Conservation (phyloP, 2,888 invertebrate species). For the Xylophagus ater region DNA sequence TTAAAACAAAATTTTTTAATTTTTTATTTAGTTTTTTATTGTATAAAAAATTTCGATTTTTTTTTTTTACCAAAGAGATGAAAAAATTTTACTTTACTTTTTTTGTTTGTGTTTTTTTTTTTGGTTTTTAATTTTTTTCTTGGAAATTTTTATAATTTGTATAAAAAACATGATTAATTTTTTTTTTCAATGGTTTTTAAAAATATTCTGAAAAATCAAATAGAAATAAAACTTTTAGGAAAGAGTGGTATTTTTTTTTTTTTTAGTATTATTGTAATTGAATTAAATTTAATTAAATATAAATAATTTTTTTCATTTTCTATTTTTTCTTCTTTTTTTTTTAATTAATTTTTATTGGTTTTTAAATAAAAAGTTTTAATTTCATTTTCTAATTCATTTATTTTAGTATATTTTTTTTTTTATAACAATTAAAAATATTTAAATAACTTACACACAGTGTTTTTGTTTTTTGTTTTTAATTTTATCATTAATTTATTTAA, state of each 20-base stretch:
- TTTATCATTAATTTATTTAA: too few species aligned
- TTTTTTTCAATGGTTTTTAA: constrained; percentile 13
- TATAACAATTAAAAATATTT: too few species aligned
- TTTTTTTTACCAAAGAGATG: too few species aligned
- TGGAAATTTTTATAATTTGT: constrained; percentile 15
- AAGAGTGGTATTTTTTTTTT: constrained; percentile 11
- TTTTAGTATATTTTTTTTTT: too few species aligned
- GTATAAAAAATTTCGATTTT: constrained; percentile 14
- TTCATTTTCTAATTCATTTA: too few species aligned
- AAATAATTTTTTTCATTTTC: constrained; percentile 15
- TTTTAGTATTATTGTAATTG: constrained; percentile 15
- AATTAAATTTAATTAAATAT: constrained; percentile 16
- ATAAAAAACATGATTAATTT: constrained; percentile 16
- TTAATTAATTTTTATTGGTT: constrained; percentile 1
- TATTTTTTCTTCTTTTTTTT: constrained; percentile 9
- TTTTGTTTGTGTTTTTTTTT: constrained; percentile 3
- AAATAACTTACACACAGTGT: too few species aligned
- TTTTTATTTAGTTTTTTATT: constrained; percentile 17
- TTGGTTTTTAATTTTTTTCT: constrained; percentile 10
- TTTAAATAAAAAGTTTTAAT: constrained; percentile 8
- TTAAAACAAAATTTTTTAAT: constrained; percentile 12
- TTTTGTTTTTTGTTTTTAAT: too few species aligned
- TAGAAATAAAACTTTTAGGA: constrained; percentile 18
- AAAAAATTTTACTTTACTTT: too few species aligned
- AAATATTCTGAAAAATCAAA: constrained; percentile 17